Evolutionary conservation across 1,140 invertebrate genomes (phyloP).

Genomic region (Ceratosolen solmsi): DNA sequence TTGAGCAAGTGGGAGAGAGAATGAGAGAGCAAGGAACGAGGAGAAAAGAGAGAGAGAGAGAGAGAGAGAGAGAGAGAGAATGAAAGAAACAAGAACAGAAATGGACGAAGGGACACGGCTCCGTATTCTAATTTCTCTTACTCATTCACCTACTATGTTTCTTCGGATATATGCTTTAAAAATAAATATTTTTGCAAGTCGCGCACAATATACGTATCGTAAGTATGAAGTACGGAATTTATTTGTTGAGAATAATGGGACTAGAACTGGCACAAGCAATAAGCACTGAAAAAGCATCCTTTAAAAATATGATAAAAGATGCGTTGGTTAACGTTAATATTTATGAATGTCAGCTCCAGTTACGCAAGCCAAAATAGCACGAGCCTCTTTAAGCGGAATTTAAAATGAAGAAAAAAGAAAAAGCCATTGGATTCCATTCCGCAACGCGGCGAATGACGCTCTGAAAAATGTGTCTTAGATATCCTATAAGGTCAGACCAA

Average conservation of each 20-base stretch:
- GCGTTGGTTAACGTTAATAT: background rate
- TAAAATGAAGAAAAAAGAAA: background rate
- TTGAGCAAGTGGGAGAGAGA: background rate
- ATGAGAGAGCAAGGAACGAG: background rate
- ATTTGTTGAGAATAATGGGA: background rate
- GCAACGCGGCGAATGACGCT: background rate
- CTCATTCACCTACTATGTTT: background rate
- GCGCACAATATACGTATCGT: background rate
- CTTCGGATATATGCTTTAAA: background rate
- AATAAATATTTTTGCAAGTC: background rate
- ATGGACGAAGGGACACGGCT: background rate
- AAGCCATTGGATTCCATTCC: background rate
- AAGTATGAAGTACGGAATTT: background rate
- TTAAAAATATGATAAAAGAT: background rate
- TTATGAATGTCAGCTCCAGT: background rate
- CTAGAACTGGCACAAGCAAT: background rate
- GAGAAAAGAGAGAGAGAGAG: background rate
- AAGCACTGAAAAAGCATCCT: background rate
- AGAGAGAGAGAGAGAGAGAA: background rate
- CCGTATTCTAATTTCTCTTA: constrained; percentile 1
- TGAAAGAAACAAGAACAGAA: too few species aligned
- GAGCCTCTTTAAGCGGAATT: background rate
- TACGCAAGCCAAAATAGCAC: background rate
- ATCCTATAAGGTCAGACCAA: background rate
- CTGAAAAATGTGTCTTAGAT: background rate